Evolutionary conservation across 2,113 vertebrate genomes (phyloP).

Genomic region (Puffinus mauretanicus): DNA sequence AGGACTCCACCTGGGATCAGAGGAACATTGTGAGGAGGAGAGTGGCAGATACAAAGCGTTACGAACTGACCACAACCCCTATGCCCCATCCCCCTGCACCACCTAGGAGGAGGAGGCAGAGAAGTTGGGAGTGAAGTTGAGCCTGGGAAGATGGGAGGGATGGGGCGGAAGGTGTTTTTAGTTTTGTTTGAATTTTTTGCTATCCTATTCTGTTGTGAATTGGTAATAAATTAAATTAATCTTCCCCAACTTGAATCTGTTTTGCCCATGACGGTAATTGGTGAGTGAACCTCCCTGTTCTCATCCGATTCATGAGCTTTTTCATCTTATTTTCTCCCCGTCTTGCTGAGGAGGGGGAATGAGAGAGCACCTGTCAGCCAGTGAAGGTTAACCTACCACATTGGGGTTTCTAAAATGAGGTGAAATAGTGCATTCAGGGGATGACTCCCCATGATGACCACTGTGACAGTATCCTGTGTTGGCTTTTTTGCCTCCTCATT

Average conservation of each 20-base stretch:
- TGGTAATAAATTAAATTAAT: background rate
- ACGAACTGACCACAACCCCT: background rate
- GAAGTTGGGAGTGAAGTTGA: background rate
- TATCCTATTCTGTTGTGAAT: background rate
- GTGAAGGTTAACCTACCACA: background rate
- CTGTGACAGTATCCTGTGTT: background rate
- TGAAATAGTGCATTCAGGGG: background rate
- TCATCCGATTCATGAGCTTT: background rate
- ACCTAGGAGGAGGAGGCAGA: background rate
- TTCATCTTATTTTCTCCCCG: background rate
- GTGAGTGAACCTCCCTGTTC: background rate
- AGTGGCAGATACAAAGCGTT: background rate
- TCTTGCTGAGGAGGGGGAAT: background rate
- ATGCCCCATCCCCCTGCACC: background rate
- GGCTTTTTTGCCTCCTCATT: background rate
- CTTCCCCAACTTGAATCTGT: background rate
- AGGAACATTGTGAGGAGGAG: background rate
- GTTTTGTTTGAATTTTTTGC: background rate
- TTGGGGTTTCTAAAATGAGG: background rate
- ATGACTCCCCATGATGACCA: background rate
- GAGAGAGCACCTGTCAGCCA: background rate
- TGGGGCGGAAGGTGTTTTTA: background rate
- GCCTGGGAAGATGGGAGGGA: background rate
- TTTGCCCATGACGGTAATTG: no score
- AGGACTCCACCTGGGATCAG: background rate